Evolutionary conservation across 2,888 invertebrate species (phyloP), one percentile per base, ranked within the genome.

Genomic region (Phania funesta): DNA sequence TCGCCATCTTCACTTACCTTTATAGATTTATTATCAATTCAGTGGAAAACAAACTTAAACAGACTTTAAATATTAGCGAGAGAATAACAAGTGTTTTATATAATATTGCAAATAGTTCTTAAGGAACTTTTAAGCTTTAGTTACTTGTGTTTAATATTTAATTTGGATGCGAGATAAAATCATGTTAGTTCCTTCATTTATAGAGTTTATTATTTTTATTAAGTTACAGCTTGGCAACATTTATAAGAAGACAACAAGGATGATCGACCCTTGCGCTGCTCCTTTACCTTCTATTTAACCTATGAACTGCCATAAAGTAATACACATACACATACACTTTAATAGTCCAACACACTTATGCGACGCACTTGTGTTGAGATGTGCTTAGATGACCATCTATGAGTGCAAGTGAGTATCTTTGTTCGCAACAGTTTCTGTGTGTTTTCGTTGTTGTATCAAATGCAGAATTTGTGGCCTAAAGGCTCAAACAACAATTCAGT

Each of bases 381-480:
- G 26, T 26, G 16, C 41, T 41, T 11, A 54, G 44, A 44, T 54
- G 52, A 64, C 64, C 41, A 22, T 22, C 11, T 32, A 18, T 38
- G 46, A n/a, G 18, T 46, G 24, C 58, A 13, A 16, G 38, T 50
- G 1, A 48, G 18, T 41, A 44, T 22, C 1, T 18, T 8, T 58
- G 18, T 18, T 11, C 11, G 18, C 46, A 11, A 13, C 7, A 38
- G n/a, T 48, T 26, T 13, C 7, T 65, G 26, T 62, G 16, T 35
- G 13, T 64, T 7, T 13, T 44, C 16, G 29, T 24, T 62, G 16
- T 24, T 60, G 24, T 38, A 75, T 74, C 68, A 80, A 75, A 75
- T 75, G 58, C 58, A 65, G 70, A 50, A 80, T 70, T 65, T 75
- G 65, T 75, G 50, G 70, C 80, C 75, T 75, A 75, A 80, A 75